Evolutionary conservation across 2,888 invertebrate species (phyloP), one percentile per base, ranked within the genome.

Genomic region (Parnassius orleans): DNA sequence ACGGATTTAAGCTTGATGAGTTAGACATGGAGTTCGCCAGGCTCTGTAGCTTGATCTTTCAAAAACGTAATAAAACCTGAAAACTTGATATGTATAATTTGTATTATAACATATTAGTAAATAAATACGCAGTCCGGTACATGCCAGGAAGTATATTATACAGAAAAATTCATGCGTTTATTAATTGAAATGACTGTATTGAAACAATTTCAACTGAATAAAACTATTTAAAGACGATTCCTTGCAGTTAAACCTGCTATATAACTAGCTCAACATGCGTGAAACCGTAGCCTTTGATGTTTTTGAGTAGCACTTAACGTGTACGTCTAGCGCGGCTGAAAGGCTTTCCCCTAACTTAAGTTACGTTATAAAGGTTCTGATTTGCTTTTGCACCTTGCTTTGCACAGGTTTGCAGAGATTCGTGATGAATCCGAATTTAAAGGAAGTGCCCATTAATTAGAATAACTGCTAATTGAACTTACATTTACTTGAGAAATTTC

Each of bases 351-450:
- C 76, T 75, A 73, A 76, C 73, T 74, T 73, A 75, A 74, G 83
- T 84, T 81, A 85, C 82, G 83, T 83, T 82, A 86, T 83, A 87
- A 86, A 85, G 81, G 84, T 68, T 79, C 78, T 80, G 86, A 85
- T 86, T 84, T 81, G 84, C 87, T 77, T 87, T 87, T 86, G 86
- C 87, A 82, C 86, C 86, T 60, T 64, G 66, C 67, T 65, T 60
- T 60, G 55, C 67, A 65, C 68, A 66, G 64, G 66, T 65, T 50
- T 19, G 14, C 57, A 57, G 53, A 57, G 61, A 57, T 50, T 24
- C 44, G 44, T 57, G 57, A 62, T 33, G 53, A 44, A 50, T 57
- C 50, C 43, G 19, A 57, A 61, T 57, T 43, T 62, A 50, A 57
- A 57, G 44, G 53, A 10, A 57, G 48, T 14, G 43, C 24, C 48